Evolutionary conservation across 2,797 vertebrate species (phyloP).

Genomic region (Otolemur crassicaudatus): DNA sequence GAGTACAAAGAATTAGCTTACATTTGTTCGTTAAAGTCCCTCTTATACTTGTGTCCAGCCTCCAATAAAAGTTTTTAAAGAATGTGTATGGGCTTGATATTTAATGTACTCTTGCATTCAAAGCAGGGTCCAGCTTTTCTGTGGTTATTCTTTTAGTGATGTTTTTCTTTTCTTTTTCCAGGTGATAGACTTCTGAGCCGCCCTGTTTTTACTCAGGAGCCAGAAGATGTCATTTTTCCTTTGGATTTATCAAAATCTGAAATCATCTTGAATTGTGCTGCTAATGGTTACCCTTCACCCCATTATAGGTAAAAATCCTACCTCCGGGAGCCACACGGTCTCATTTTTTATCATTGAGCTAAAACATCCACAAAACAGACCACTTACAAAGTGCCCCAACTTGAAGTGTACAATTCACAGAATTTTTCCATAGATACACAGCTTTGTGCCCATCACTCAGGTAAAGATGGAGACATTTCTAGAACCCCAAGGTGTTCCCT

Average conservation of each 20-base stretch:
- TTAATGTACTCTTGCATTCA: not conserved
- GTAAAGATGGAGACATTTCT: not conserved
- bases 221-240: slow-evolving; percentile 85
- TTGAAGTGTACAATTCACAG: not conserved
- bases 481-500: too few relatives aligned
- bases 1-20: too few relatives aligned
- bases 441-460: rapidly evolving
- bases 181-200: slow-evolving; percentile 85
- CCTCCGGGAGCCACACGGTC: rapidly evolving
- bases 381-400: too few relatives aligned
- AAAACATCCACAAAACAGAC: not conserved
- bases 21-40: too few relatives aligned
- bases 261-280: slow-evolving; percentile 85
- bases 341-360: too few relatives aligned
- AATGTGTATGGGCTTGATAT: not conserved
- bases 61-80: not conserved
- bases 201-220: slow-evolving; percentile 86
- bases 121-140: not conserved
- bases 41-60: too few relatives aligned
- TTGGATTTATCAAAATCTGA: slow-evolving; percentile 82
- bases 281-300: slow-evolving; percentile 83
- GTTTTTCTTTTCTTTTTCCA: slow-evolving; percentile 76
- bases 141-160: not conserved
- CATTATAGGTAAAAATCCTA: slow-evolving; percentile 84
- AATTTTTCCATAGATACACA: not conserved